Base-by-base conservation (phyloP, 2,888 invertebrate species). In the Tuta absoluta region DNA sequence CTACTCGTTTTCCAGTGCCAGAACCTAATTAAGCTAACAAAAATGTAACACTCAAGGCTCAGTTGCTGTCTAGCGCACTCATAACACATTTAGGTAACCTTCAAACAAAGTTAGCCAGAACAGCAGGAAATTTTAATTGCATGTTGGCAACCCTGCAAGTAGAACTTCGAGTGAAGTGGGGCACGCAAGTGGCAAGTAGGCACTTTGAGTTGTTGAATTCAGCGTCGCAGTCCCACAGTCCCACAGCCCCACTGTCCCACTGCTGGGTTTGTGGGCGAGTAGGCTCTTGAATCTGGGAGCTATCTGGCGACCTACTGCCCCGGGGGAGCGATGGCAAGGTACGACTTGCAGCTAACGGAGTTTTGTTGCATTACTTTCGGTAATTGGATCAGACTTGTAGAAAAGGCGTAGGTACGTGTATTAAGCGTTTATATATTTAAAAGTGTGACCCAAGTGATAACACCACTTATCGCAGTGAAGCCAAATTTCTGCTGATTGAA, bases 121-220 rank as follows among this genome's bases (percentile, higher is more conserved):
- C 19, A 56, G 28, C 28, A 28, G 28, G 59, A 23, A 59, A 41
- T 11, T 59, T 58, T 37, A 58, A 58, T 58, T 58, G 37, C 38
- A 58, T 58, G 11, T 14, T 38, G 45, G 21, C 59, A 45, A 41
- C 58, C 41, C 45, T 41, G 45, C 19, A 41, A 23, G 38, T 59
- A 12, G 23, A n/a, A 56, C 28, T 56, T 19, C 51, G 10, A 12
- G 21, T 28, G 28, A 61, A 61, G 28, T 61, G 48, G 61, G 61
- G 12, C 61, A 61, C 61, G 48, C 61, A 24, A 61, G 61, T 49
- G 28, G 33, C 61, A 24, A 61, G 61, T 61, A 48, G 61, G 38
- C 14, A 33, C 33, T 58, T n/a, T 7, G 12, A 58, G 37, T 38
- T 21, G 38, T 11, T 5, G 28, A 28, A 28, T 28, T 28, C 53